phyloP scores from a whole-genome alignment of 1,140 invertebrate genomes.

The Melitaea cinxia region DNA sequence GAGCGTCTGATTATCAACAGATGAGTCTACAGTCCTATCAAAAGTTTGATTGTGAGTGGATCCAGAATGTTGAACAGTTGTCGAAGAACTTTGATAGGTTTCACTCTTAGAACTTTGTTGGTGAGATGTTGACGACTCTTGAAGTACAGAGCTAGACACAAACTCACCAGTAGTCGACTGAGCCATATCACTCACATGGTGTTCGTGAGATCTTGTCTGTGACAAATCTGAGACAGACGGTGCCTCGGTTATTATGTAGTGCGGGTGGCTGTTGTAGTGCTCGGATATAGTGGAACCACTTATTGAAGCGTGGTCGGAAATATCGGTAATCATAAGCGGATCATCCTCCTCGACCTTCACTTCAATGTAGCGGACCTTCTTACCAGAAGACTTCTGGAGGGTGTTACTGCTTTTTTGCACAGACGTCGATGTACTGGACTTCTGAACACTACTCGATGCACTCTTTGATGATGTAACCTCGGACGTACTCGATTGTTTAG shows the following conservation, averaged over 20 bases:
- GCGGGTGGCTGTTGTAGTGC: constrained; percentile 77
- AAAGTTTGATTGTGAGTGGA: constrained; percentile 65
- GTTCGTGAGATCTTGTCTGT: constrained; percentile 61
- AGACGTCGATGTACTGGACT: constrained; percentile 67
- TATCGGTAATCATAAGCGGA: constrained; percentile 79
- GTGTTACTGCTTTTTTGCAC: constrained; percentile 69
- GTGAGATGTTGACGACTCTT: constrained; percentile 69
- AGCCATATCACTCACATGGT: constrained; percentile 75
- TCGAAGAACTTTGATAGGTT: constrained; percentile 69
- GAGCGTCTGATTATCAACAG: constrained; percentile 62
- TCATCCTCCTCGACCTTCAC: constrained; percentile 81
- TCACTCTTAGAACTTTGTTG: constrained; percentile 74
- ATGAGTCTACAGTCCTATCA: constrained; percentile 60
- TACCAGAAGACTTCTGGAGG: constrained; percentile 77
- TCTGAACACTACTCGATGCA: constrained; percentile 75
- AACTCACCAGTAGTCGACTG: constrained; percentile 72
- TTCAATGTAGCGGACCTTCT: constrained; percentile 79
- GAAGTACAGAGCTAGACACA: constrained; percentile 64
- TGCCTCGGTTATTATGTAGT: constrained; percentile 81
- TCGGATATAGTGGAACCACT: constrained; percentile 78
- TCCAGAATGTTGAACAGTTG: constrained; percentile 70
- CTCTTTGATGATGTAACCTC: constrained; percentile 69
- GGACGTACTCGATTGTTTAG: constrained; percentile 70
- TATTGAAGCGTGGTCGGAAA: constrained; percentile 76
- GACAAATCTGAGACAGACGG: constrained; percentile 76